Evolutionary conservation across 1,140 invertebrate species (phyloP).

Genomic region (Heliothis virescens): DNA sequence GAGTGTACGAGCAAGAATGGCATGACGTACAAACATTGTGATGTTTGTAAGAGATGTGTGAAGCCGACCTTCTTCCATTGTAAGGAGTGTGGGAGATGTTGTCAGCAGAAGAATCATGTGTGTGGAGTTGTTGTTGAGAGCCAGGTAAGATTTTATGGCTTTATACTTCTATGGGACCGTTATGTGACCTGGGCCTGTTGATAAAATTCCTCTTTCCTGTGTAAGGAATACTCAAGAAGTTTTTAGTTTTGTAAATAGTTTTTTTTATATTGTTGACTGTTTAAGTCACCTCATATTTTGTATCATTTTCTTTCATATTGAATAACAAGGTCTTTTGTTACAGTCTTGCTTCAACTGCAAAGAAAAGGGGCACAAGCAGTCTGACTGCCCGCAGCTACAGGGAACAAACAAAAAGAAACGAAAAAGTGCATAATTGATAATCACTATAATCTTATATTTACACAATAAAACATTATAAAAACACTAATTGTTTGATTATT

Average conservation of each 20-base stretch:
- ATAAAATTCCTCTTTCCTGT: no score
- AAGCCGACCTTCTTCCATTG: conserved; percentile 95
- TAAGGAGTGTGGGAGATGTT: conserved; percentile 89
- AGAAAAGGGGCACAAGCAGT: conserved; percentile 79
- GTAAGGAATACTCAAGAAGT: background rate
- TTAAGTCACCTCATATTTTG: background rate
- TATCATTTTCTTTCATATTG: background rate
- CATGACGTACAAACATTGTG: conserved; percentile 92
- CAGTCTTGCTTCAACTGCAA: conserved; percentile 83
- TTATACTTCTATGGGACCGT: no score
- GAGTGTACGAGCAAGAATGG: conserved; percentile 94
- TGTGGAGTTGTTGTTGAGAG: conserved; percentile 86
- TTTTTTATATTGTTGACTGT: background rate
- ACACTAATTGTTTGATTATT: conserved; percentile 26
- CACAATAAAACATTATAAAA: conserved; percentile 51
- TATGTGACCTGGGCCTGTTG: background rate
- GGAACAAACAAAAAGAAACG: conserved; percentile 67
- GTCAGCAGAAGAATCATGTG: conserved; percentile 86
- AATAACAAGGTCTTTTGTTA: conserved; percentile 59
- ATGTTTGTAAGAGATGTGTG: conserved; percentile 92
- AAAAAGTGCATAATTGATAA: conserved; percentile 56
- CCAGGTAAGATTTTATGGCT: conserved; percentile 67
- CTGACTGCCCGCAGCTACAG: conserved; percentile 70
- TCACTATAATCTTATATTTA: conserved; percentile 52
- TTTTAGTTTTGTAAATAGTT: background rate